A percentile compares a stretch with the other conserved stretches of the same genome.
Evolutionary conservation across 2,888 invertebrate genomes (phyloP).

Genomic region (Argyresthia goedartella): DNA sequence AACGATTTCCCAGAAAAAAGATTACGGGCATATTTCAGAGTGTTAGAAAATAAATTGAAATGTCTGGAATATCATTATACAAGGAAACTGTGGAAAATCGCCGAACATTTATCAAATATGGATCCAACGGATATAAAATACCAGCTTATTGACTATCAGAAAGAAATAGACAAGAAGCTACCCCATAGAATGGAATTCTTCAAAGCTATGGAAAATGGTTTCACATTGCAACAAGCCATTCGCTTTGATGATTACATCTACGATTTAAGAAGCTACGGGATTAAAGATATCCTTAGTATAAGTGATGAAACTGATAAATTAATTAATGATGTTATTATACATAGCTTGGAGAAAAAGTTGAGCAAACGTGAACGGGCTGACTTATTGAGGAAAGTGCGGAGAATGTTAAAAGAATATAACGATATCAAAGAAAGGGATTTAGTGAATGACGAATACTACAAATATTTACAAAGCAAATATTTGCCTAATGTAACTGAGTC

Average conservation of each 20-base stretch:
- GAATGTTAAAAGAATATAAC: background rate
- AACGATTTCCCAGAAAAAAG: constrained; percentile 22
- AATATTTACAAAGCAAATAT: background rate
- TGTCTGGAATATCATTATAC: constrained; percentile 11
- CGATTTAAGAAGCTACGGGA: constrained; percentile 19
- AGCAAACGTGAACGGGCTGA: background rate
- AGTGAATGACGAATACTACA: too few relatives aligned
- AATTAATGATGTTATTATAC: background rate
- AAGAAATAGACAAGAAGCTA: constrained; percentile 17
- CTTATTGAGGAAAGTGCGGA: background rate
- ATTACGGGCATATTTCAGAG: constrained; percentile 23
- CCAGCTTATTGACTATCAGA: constrained; percentile 20
- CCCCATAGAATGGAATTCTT: constrained; percentile 24
- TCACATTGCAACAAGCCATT: constrained; percentile 25
- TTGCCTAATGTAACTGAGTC: background rate
- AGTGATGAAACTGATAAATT: constrained; percentile 17
- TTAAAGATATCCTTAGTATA: constrained; percentile 15
- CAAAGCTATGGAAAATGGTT: constrained; percentile 28
- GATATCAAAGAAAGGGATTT: too few relatives aligned
- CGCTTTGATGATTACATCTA: constrained; percentile 34
- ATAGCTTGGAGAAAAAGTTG: background rate
- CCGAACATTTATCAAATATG: constrained; percentile 15
- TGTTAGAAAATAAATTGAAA: background rate
- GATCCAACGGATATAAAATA: constrained; percentile 12
- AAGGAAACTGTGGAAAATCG: constrained; percentile 21